Percentiles rank a stretch among this genome's conserved stretches.
phyloP scores from a whole-genome alignment of 2,888 invertebrate species.

The Pristionchus japonicus region DNA sequence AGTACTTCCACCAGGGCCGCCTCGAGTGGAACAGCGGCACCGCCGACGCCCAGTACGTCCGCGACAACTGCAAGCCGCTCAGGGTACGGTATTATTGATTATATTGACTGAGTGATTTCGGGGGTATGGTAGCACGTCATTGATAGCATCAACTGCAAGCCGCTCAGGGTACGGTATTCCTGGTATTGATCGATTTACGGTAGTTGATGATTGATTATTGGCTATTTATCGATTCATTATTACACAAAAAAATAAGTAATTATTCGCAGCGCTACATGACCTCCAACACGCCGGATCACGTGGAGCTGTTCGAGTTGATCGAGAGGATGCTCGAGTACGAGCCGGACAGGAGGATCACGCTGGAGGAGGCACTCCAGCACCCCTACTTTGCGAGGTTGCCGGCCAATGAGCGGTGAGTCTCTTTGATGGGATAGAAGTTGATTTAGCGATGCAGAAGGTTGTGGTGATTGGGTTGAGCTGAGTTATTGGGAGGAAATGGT shows the following conservation, averaged over 20 bases:
- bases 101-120: not conserved
- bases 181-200: too few species aligned
- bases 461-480: too few species aligned
- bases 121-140: not conserved
- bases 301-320: conserved; percentile 93
- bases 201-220: not conserved
- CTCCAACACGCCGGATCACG: conserved; percentile 90
- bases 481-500: too few species aligned
- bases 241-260: not conserved
- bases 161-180: not conserved
- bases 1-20: conserved; percentile 97
- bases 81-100: conserved; percentile 80
- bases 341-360: conserved; percentile 87
- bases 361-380: conserved; percentile 90
- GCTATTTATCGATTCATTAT: not conserved
- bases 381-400: conserved; percentile 84
- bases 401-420: conserved; percentile 48
- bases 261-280: conserved; percentile 87
- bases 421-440: too few species aligned
- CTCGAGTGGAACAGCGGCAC: conserved; percentile 98
- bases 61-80: conserved; percentile 96
- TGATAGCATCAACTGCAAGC: too few species aligned
- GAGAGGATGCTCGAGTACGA: conserved; percentile 97
- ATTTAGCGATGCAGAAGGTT: too few species aligned
- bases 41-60: conserved; percentile 95